A percentile compares a stretch with the other conserved stretches of the same genome.
Evolutionary conservation across 2,797 vertebrate genomes (phyloP).

Genomic region (Poeciliopsis gracilis): DNA sequence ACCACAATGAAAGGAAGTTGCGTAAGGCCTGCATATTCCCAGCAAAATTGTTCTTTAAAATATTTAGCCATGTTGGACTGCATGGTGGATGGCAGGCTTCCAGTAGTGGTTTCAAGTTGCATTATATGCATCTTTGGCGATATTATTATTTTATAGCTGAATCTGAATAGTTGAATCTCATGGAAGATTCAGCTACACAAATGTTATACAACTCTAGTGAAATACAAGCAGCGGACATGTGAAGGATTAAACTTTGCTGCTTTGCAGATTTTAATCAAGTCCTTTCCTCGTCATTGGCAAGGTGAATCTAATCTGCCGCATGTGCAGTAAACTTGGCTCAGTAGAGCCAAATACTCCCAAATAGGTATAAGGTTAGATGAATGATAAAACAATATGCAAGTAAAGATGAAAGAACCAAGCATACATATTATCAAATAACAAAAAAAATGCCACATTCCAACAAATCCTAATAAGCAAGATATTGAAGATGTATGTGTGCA

Average conservation of each 20-base stretch:
- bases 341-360: neutral
- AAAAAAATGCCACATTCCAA: neutral
- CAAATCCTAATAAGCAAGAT: neutral
- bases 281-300: neutral
- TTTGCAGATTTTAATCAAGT: neutral
- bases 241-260: neutral
- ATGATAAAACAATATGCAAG: neutral
- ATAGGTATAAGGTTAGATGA: neutral
- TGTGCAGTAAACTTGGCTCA: neutral
- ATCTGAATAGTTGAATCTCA: neutral
- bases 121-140: neutral
- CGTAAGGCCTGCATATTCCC: neutral
- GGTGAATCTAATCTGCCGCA: neutral
- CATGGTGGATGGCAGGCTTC: no score
- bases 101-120: neutral
- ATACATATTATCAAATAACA: neutral
- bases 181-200: neutral
- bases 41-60: neutral
- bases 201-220: neutral
- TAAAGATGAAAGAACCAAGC: neutral
- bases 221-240: neutral
- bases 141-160: neutral
- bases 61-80: neutral
- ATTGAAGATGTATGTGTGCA: neutral
- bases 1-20: neutral